Evolutionary conservation across 2,797 vertebrate genomes (phyloP), one percentile per base, ranked within the genome.

Genomic region (Echeneis naucrates): DNA sequence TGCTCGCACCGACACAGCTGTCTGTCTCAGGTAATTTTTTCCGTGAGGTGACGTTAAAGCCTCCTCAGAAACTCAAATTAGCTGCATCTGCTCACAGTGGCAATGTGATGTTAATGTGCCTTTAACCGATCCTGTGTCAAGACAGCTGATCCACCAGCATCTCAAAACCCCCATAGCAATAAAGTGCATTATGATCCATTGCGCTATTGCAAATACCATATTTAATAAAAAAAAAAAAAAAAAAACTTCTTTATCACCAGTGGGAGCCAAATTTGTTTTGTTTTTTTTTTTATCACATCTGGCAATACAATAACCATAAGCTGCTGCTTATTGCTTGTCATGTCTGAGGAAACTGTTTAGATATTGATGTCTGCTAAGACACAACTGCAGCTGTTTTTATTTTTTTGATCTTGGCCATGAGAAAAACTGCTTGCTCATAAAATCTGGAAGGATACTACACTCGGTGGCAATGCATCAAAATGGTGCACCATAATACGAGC

Each of bases 21-120:
- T 74, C 66, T 69, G 72, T 88, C 80, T 88, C 81, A 83, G 84
- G 77, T 83, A 84, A 74, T 44, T 80, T 57, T 66, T 78, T 78
- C 71, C 72, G 32, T 50, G 21, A 21, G 45, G 59, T 79, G 87
- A 81, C 88, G 82, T 85, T 67, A 82, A 72, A 78, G 74, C 82
- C 80, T 86, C 56, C 66, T 72, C 62, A 78, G 68, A 63, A 66
- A 38, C 47, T 59, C 30, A 57, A 47, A 67, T 75, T 58, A 71
- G 55, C 59, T 51, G 21, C 57, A 63, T 51, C 64, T 26, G 5
- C 69, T 56, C 67, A 44, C 65, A 60, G 59, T 17, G 26, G 32
- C 61, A 13, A 27, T 23, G 19, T 26, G 54, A 57, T 60, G 65
- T 52, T 75, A 77, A 72, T 55, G 62, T 51, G 23, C 38, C 30